Evolutionary conservation across 2,113 vertebrate species (phyloP), one percentile per base, ranked within the genome.

Genomic region (Bagarius yarrelli): DNA sequence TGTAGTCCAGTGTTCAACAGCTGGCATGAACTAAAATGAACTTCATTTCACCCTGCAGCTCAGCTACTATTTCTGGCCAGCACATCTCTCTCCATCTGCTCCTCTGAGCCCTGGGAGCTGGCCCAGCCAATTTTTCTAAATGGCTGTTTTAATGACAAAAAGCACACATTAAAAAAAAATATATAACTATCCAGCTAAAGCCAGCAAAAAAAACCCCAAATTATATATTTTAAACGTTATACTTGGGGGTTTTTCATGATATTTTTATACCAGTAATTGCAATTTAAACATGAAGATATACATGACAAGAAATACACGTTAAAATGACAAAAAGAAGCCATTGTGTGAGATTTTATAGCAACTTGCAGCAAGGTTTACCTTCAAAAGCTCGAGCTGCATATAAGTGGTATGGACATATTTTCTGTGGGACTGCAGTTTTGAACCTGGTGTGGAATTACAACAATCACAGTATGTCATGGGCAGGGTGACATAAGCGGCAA

Each of bases 121-220:
- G 23, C 50, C 74, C 11, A 53, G 16, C 66, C 66, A 72, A n/a
- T 71, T 60, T 15, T 76, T 78, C 61, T 52, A 32, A 81, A 23
- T 57, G n/a, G 78, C 74, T 57, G 21, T 77, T 81, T 76, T 73
- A 84, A 78, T 84, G 67, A 72, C 34, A 78, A 84, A 72, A 71
- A 70, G 25, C n/a, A 55, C 12, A 60, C 23, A 57, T 77, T 47
- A 34, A 66, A 25, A 69, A 59, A 63, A n/a, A n/a, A n/a, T n/a
- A 64, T 44, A 47, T 70, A 66, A 64, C 14, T 81, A 34, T 76
- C 27, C 61, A 63, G 52, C 50, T 81, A 63, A 80, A 70, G 52
- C 70, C 53, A 53, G 47, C 40, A 53, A 34, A 69, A 36, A 78
- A 84, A 64, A 78, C 59, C 40, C 12, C 81, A 84, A 57, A 61